Percentiles rank a stretch among this genome's conserved stretches.
Conservation (phyloP, 2,113 vertebrate genomes). For the Tetraodon nigroviridis region DNA sequence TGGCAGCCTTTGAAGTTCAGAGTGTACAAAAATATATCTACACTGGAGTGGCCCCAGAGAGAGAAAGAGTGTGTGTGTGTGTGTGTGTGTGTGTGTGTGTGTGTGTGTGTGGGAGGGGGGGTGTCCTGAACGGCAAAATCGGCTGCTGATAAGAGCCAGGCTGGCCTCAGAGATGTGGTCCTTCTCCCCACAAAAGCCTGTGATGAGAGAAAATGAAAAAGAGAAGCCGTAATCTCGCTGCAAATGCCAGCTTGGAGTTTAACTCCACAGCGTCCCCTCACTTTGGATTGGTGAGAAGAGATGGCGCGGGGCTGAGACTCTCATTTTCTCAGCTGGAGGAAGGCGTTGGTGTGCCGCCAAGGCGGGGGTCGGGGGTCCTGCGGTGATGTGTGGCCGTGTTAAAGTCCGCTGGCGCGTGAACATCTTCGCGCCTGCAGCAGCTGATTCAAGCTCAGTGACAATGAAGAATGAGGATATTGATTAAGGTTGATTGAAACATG, state of each 20-base stretch:
- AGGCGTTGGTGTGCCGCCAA: constrained; percentile 25
- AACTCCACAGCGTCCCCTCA: constrained; percentile 62
- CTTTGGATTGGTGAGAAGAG: constrained; percentile 58
- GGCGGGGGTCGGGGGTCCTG: constrained; percentile 17
- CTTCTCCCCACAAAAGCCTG: constrained; percentile 15
- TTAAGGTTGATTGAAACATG: constrained; percentile 69
- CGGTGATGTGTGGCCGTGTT: constrained; percentile 43
- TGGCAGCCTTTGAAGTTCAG: constrained; percentile 10
- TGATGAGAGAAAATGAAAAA: neutral
- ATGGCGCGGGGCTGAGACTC: constrained; percentile 44
- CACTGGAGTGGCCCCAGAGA: neutral
- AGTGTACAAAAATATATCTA: constrained; percentile 6
- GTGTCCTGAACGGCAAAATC: constrained; percentile 11
- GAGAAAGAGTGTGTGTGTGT: neutral
- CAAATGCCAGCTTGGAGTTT: constrained; percentile 51
- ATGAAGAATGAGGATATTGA: constrained; percentile 46
- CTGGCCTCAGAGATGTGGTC: constrained; percentile 7
- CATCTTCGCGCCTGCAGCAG: neutral
- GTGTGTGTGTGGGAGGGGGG: neutral
- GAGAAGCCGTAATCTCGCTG: constrained; percentile 39
- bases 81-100: neutral
- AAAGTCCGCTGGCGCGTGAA: constrained; percentile 32
- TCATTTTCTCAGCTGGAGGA: constrained; percentile 58
- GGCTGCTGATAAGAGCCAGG: constrained; percentile 24
- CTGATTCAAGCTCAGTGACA: constrained; percentile 25